These are phyloP conservation scores for Atherinomorus stipes DNA, from an alignment of 2,113 vertebrate species.

Conservation along the genomic window DNA sequence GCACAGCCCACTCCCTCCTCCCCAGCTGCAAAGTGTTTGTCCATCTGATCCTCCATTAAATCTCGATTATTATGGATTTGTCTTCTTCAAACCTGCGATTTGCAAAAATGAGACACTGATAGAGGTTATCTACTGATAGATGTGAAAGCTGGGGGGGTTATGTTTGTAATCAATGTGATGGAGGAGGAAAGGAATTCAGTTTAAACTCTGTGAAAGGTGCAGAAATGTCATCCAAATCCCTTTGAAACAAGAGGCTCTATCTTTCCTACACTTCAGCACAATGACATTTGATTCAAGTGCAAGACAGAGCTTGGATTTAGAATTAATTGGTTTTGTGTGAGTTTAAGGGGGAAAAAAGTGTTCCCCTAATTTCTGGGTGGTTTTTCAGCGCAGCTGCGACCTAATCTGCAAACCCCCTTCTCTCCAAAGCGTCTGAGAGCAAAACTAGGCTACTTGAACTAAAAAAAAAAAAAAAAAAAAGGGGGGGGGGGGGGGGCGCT, in stretches of 20 bases:
- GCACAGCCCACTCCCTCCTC: slow-evolving; percentile 13
- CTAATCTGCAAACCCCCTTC: not conserved
- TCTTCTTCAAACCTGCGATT: slow-evolving; percentile 61
- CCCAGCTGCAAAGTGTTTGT: slow-evolving; percentile 60
- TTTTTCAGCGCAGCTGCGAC: slow-evolving; percentile 29
- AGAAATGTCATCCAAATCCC: not conserved
- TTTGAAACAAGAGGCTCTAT: not conserved
- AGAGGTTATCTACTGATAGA: slow-evolving; percentile 11
- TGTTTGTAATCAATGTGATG: slow-evolving; percentile 2
- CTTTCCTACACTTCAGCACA: not conserved
- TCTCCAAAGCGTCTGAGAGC: slow-evolving; percentile 10
- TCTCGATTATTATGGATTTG: slow-evolving; percentile 75
- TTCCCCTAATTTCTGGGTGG: not conserved
- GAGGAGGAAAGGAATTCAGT: not conserved
- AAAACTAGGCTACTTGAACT: slow-evolving; percentile 1
- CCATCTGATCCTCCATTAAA: slow-evolving; percentile 73
- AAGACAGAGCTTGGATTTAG: not conserved
- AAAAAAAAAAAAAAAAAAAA: too few species aligned
- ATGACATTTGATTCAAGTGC: not conserved
- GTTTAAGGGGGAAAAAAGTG: too few species aligned
- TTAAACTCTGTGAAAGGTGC: not conserved
- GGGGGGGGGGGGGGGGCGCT: slow-evolving; percentile 20
- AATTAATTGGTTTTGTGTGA: not conserved
- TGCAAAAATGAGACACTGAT: slow-evolving; percentile 18
- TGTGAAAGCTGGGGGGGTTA: slow-evolving; percentile 9